Base-by-base conservation (phyloP, 2,888 invertebrate species). In the Ophion costatus region DNA sequence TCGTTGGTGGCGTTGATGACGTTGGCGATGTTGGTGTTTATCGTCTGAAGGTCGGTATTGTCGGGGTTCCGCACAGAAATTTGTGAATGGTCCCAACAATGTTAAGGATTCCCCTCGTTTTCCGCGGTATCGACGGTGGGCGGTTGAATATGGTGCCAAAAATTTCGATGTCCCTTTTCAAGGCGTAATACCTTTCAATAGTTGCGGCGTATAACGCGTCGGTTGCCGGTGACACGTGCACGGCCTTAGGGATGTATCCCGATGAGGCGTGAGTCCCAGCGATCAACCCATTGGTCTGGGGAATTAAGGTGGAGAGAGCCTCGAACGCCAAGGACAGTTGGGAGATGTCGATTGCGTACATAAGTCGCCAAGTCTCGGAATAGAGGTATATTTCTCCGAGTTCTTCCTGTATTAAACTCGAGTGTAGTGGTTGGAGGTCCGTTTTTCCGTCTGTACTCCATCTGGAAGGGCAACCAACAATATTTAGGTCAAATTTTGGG, bases 41-140 rank as follows among this genome's bases (percentile, higher is more conserved):
- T 38, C 38, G 38, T 38, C 38, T 38, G 20, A n/a, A 63, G 45
- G 29, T 74, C 63, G 0, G 74, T 45, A n/a, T 74, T 74, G 29
- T 74, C 74, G 45, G 74, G 33, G 74, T 63, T 59, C 74, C 74
- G 45, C 33, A 73, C 24, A 73, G 14, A 24, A 61, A 73, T 17
- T 73, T 73, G 42, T 61, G 73, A 22, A 73, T 14, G 24, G 24
- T n/a, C n/a, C n/a, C n/a, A n/a, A n/a, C 24, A 24, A 24, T 24
- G 24, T 24, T 24, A 45, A 74, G 45, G 45, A 74, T 24, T 7
- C 74, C 74, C 6, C 74, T 74, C n/a, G 4, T 24, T 4, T 0
- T 2, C 42, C 74, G 63, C 29, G 45, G 45, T n/a, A 42, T 10
- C 11, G 29, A n/a, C 9, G 74, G 24, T 2, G 42, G 7, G 29